Conservation (phyloP, 2,113 vertebrate species). For the Paralichthys olivaceus region DNA sequence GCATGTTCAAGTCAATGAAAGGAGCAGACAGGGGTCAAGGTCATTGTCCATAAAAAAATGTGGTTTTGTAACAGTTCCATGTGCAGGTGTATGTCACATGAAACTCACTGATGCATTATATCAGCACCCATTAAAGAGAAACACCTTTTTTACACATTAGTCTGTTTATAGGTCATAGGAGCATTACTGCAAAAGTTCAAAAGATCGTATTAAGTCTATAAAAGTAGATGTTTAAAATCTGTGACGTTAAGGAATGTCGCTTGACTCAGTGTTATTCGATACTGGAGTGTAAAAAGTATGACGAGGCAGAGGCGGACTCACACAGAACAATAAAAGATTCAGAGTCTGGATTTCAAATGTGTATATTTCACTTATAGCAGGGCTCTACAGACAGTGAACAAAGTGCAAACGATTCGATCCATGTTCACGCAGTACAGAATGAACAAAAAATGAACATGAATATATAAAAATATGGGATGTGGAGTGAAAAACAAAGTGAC, state of each 20-base stretch:
- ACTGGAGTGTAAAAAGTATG: too few species aligned
- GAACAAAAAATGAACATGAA: too few species aligned
- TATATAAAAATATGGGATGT: too few species aligned
- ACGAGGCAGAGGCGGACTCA: too few species aligned
- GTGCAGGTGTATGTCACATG: neutral
- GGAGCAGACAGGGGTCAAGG: neutral
- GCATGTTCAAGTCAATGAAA: neutral
- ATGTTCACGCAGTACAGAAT: too few species aligned
- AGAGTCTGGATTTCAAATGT: too few species aligned
- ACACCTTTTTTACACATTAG: neutral
- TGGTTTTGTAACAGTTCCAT: constrained; percentile 4
- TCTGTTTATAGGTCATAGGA: constrained; percentile 5
- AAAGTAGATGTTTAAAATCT: neutral
- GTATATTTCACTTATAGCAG: too few species aligned
- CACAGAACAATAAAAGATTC: too few species aligned
- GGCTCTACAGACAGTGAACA: neutral
- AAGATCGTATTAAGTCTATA: neutral
- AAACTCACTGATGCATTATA: constrained; percentile 24
- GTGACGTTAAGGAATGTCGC: neutral
- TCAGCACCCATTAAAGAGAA: constrained; percentile 6
- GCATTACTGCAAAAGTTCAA: too few species aligned
- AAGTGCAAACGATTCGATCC: too few species aligned
- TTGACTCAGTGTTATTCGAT: neutral
- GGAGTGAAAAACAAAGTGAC: too few species aligned
- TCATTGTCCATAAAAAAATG: neutral